Conservation (phyloP, 2,797 vertebrate species). For the Aeoliscus strigatus region DNA sequence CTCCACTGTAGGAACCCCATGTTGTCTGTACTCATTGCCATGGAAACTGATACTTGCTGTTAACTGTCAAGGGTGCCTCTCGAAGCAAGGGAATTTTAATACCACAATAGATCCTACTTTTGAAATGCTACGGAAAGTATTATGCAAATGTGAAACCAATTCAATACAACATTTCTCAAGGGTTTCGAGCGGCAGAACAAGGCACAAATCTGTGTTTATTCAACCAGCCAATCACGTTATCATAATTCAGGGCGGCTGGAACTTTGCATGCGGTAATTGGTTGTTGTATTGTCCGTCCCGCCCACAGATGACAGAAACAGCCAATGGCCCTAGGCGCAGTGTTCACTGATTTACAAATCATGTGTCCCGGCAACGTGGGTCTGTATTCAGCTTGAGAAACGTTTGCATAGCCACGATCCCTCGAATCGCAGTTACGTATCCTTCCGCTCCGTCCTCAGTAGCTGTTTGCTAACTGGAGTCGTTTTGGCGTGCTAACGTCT, state of each 20-base stretch:
- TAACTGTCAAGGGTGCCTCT: no score
- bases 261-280: constrained; percentile 40
- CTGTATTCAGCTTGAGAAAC: accelerated
- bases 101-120: no score
- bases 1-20: constrained; percentile 78
- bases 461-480: constrained; percentile 16
- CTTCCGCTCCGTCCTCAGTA: background rate
- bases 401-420: constrained; percentile 33
- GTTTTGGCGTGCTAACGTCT: background rate
- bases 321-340: background rate
- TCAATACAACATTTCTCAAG: background rate
- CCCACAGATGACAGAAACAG: constrained; percentile 12
- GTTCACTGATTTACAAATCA: constrained; percentile 33
- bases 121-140: no score
- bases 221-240: constrained; percentile 43
- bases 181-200: background rate
- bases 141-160: accelerated
- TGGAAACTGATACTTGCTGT: constrained; percentile 70
- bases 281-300: constrained; percentile 7
- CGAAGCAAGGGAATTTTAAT: no score
- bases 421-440: background rate
- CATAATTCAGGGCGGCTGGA: constrained; percentile 36
- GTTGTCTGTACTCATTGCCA: constrained; percentile 52
- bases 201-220: background rate
- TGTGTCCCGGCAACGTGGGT: accelerated